Evolutionary conservation across 2,113 vertebrate species (phyloP).

Genomic region (Sander lucioperca): DNA sequence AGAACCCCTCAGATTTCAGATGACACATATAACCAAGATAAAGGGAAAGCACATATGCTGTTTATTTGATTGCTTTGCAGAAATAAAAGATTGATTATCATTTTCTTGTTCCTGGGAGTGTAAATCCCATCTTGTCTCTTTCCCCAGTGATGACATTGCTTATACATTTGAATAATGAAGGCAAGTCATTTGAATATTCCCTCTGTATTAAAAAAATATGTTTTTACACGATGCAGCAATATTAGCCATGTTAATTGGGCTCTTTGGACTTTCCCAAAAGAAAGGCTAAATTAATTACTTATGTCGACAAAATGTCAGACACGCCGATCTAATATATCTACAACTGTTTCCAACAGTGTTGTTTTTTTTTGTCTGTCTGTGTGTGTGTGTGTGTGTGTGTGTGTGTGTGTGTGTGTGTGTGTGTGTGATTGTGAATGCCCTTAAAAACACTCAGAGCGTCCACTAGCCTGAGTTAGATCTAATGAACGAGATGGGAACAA

Average conservation of each 20-base stretch:
- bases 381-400: constrained; percentile 52
- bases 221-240: constrained; percentile 86
- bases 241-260: constrained; percentile 86
- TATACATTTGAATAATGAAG: constrained; percentile 88
- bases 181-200: constrained; percentile 89
- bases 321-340: constrained; percentile 83
- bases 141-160: constrained; percentile 85
- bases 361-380: too few relatives aligned
- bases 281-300: constrained; percentile 87
- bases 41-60: constrained; percentile 39
- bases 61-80: constrained; percentile 73
- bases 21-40: constrained; percentile 31
- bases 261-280: constrained; percentile 87
- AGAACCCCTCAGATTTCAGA: constrained; percentile 19
- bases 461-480: constrained; percentile 71
- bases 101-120: constrained; percentile 73
- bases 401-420: constrained; percentile 15
- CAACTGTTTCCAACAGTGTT: constrained; percentile 75
- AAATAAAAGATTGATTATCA: constrained; percentile 81
- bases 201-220: constrained; percentile 82
- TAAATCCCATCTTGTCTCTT: constrained; percentile 76
- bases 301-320: constrained; percentile 88
- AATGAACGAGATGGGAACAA: constrained; percentile 81
- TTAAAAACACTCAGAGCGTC: constrained; percentile 38
- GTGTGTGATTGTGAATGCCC: constrained; percentile 24